Conservation (phyloP, 2,113 vertebrate genomes). For the Chloebia gouldiae region DNA sequence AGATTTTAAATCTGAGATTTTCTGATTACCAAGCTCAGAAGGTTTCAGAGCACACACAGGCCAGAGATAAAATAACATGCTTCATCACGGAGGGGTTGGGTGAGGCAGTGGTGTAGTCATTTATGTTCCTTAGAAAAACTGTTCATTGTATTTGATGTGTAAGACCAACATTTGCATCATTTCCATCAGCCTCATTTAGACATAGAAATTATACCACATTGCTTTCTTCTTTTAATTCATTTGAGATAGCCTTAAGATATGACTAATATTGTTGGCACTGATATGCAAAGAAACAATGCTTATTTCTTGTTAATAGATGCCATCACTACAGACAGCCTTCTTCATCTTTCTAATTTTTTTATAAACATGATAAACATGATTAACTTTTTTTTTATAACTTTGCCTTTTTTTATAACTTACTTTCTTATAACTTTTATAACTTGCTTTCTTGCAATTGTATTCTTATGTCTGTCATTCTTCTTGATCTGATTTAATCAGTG, state of each 20-base stretch:
- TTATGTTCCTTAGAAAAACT: neutral
- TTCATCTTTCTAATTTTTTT: neutral
- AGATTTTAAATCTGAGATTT: neutral
- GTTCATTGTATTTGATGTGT: neutral
- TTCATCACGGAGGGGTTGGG: accelerated
- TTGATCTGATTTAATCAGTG: neutral
- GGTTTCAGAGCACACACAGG: neutral
- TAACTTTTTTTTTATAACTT: neutral
- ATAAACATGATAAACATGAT: neutral
- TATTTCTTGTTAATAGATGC: neutral
- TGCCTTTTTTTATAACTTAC: too few relatives aligned
- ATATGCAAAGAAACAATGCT: neutral
- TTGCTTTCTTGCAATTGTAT: neutral
- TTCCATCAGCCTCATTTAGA: neutral
- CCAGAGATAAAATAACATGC: neutral
- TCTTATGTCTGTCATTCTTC: neutral
- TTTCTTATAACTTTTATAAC: too few relatives aligned
- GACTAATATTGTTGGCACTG: neutral
- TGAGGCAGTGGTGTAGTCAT: neutral
- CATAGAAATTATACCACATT: neutral
- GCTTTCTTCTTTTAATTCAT: neutral
- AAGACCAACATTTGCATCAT: neutral
- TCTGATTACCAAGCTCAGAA: neutral
- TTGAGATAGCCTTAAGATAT: neutral
- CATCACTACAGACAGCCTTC: neutral